Conservation (phyloP, 64 coral and sea anemone species). For the Astreopora myriophthalma region DNA sequence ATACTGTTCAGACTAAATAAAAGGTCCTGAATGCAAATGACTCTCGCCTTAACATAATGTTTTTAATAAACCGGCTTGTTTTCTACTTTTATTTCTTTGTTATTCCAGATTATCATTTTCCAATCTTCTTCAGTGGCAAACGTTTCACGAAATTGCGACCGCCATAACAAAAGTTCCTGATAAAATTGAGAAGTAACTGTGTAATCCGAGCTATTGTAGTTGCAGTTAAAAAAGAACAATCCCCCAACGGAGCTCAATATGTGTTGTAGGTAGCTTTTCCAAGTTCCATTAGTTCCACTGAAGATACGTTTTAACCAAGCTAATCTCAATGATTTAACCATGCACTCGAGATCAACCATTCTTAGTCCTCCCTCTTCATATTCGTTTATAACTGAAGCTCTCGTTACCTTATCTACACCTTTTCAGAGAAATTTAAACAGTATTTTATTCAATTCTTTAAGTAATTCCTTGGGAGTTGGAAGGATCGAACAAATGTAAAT, state of each 20-base stretch:
- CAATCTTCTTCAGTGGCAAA: neutral
- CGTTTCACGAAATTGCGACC: neutral
- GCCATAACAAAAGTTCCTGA: neutral
- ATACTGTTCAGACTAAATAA: too few relatives aligned
- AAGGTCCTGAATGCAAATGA: too few relatives aligned
- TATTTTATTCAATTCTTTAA: neutral
- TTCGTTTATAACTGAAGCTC: neutral
- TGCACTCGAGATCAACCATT: neutral
- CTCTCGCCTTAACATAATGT: neutral
- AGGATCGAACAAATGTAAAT: neutral
- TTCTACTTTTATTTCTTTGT: neutral
- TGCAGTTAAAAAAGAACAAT: neutral
- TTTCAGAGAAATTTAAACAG: neutral
- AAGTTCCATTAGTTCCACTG: neutral
- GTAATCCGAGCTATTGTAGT: neutral
- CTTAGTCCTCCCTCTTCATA: neutral
- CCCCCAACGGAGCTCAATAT: neutral
- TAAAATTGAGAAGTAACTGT: neutral
- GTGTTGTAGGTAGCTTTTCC: neutral
- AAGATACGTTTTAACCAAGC: neutral
- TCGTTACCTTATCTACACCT: neutral
- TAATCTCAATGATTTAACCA: neutral
- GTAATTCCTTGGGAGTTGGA: neutral
- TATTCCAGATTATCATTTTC: neutral
- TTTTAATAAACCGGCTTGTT: neutral